These are phyloP conservation scores for Eurystomus glaucurus DNA, from an alignment of 2,797 vertebrate species.

Conservation along the genomic window DNA sequence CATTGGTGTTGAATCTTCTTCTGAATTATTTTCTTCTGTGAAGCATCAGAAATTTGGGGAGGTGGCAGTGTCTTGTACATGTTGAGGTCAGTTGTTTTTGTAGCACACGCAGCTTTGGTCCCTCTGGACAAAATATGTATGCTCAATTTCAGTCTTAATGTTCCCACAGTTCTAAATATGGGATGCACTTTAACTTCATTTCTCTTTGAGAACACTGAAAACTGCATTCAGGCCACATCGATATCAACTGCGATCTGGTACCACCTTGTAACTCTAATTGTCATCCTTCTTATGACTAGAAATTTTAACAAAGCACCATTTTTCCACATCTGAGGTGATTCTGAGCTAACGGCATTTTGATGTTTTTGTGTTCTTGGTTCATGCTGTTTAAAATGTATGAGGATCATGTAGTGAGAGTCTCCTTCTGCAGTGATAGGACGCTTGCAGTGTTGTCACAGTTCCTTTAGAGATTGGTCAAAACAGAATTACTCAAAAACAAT, in stretches of 20 bases:
- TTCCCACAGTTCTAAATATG: not conserved
- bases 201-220: not conserved
- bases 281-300: not conserved
- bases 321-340: fast-evolving
- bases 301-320: not conserved
- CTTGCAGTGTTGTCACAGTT: not conserved
- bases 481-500: not conserved
- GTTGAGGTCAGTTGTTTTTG: not conserved
- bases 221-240: not conserved
- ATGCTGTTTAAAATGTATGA: fast-evolving
- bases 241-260: not conserved
- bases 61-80: not conserved
- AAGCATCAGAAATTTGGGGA: not conserved
- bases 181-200: not conserved
- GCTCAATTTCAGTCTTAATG: not conserved
- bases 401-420: not conserved
- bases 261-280: not conserved
- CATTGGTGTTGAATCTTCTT: not conserved
- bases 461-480: not conserved
- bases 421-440: not conserved
- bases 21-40: not conserved
- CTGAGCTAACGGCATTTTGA: not conserved
- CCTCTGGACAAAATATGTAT: not conserved
- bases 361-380: not conserved
- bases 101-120: not conserved